phyloP scores from a whole-genome alignment of 2,888 invertebrate species.

The Elysia crispata region DNA sequence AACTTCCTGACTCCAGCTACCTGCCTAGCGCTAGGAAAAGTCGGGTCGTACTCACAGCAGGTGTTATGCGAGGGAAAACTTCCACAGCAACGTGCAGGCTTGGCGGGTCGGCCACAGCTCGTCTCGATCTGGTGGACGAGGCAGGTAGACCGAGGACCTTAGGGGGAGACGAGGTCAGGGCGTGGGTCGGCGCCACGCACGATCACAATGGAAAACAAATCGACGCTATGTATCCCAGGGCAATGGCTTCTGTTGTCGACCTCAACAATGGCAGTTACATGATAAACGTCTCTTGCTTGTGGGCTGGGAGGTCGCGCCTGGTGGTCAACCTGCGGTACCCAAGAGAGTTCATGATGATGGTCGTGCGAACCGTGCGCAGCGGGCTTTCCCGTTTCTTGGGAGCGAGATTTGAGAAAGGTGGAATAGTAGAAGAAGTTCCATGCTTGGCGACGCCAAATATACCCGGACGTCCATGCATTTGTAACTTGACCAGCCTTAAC shows the following conservation, averaged over 20 bases:
- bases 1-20: too few species aligned
- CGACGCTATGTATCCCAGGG: neutral
- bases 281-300: neutral
- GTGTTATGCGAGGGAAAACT: too few species aligned
- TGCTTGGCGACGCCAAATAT: conserved; percentile 39
- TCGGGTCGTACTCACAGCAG: too few species aligned
- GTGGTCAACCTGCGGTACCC: conserved; percentile 18
- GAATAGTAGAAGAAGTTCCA: conserved; percentile 11
- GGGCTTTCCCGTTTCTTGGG: conserved; percentile 3
- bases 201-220: neutral
- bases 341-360: conserved; percentile 30
- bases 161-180: neutral
- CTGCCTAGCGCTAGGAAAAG: too few species aligned
- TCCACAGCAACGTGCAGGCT: neutral
- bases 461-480: conserved; percentile 36
- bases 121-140: neutral
- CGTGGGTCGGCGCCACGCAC: neutral
- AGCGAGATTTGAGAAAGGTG: neutral
- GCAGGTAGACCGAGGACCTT: neutral
- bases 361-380: neutral
- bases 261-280: neutral
- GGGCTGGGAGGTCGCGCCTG: neutral
- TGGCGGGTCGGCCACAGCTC: neutral
- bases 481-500: conserved; percentile 31
- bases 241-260: neutral